These are phyloP conservation scores for Micronycteris hirsuta DNA, from an alignment of 2,113 vertebrate genomes.

Conservation along the genomic window DNA sequence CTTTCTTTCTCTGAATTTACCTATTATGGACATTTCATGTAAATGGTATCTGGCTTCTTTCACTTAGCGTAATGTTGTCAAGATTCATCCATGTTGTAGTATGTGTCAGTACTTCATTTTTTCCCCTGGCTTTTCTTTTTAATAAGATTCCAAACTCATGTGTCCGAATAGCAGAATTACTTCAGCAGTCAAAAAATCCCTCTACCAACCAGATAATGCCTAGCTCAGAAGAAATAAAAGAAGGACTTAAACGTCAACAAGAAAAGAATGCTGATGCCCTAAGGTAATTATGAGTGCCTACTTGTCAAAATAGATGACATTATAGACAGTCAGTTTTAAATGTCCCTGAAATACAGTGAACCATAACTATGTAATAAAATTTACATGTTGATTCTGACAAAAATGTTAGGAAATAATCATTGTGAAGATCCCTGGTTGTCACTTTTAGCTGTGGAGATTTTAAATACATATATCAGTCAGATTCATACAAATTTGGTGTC, in stretches of 20 bases:
- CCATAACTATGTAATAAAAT: background rate
- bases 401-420: background rate
- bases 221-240: constrained; percentile 81
- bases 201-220: constrained; percentile 74
- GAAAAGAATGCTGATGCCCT: constrained; percentile 89
- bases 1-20: background rate
- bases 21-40: background rate
- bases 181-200: constrained; percentile 83
- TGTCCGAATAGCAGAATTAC: constrained; percentile 82
- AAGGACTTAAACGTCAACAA: constrained; percentile 85
- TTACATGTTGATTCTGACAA: background rate
- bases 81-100: background rate
- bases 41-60: constrained; percentile 4
- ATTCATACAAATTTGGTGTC: background rate
- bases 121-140: background rate
- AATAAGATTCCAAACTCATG: constrained; percentile 88
- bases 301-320: background rate
- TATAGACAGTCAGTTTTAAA: background rate
- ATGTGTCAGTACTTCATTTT: background rate
- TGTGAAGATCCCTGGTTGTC: background rate
- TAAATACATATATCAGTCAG: background rate
- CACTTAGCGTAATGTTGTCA: background rate
- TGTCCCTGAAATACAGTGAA: background rate
- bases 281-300: constrained; percentile 80
- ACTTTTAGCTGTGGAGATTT: background rate